Percentiles rank a stretch among this genome's conserved stretches.
Conservation (phyloP, 2,888 invertebrate species). For the Aphidius colemani region DNA sequence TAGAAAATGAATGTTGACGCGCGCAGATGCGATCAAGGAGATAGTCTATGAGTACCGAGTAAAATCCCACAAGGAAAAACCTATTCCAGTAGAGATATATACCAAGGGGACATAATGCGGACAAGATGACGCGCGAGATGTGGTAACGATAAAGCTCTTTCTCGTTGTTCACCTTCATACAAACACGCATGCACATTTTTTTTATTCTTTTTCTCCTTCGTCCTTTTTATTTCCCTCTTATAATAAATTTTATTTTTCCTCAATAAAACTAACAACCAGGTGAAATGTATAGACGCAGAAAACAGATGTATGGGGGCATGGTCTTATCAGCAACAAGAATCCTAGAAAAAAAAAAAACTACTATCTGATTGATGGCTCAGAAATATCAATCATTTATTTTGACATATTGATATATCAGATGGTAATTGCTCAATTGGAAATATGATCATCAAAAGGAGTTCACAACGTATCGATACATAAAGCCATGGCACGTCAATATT, state of each 20-base stretch:
- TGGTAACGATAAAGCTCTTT: constrained; percentile 37
- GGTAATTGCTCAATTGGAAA: no score
- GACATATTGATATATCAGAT: neutral
- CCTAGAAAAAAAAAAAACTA: neutral
- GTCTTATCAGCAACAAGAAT: neutral
- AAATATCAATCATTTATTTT: neutral
- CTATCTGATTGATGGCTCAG: no score
- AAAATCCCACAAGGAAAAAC: constrained; percentile 32
- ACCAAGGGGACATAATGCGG: constrained; percentile 38
- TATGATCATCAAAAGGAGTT: no score
- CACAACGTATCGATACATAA: no score
- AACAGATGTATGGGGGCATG: neutral
- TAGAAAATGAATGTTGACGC: constrained; percentile 11
- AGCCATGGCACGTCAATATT: constrained; percentile 14
- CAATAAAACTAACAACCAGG: neutral
- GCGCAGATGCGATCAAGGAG: constrained; percentile 39
- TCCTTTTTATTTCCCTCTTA: constrained; percentile 25
- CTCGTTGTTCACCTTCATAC: constrained; percentile 31
- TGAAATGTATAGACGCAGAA: no score
- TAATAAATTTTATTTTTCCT: constrained; percentile 16
- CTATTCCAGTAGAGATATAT: constrained; percentile 23
- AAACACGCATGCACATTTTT: constrained; percentile 9
- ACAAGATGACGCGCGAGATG: constrained; percentile 42
- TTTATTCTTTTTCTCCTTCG: no score
- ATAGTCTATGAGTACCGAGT: constrained; percentile 29